Base-by-base conservation (phyloP, 2,113 vertebrate species). In the Larimichthys crocea region DNA sequence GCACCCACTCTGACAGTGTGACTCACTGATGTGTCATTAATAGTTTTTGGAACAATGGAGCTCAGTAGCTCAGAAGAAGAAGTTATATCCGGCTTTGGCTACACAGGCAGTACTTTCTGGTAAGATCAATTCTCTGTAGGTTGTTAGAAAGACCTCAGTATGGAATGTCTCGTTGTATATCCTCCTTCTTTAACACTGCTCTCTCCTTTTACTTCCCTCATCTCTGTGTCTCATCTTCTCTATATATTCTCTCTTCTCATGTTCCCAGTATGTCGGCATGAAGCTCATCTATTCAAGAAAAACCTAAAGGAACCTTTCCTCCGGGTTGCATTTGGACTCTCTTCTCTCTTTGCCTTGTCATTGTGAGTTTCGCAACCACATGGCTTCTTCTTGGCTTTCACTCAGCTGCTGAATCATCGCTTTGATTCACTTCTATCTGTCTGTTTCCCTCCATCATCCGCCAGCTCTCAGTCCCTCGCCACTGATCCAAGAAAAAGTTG, bases 401-500 rank as follows among this genome's bases (percentile, higher is more conserved):
- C 68, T 84, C 79, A 80, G 75, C 8, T 89, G 88, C 92, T 90
- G 83, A 89, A 86, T 93, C 88, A 91, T 74, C 40, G 12, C 83
- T 89, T 91, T 90, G 69, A 89, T 80, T 85, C 69, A 24, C 44
- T 75, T 82, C 79, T 79, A 72, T 84, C 82, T 85, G 50, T 81
- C 82, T 29, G 31, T 79, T 80, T 89, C 29, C 68, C 73, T 89
- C 82, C 82, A 74, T 91, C 85, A 65, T 84, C 91, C 48, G 68
- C 72, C 86, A 85, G 77, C 52, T 82, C 80, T 52, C 80, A 35
- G 46, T 82, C 78, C 88, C 83, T 57, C 52, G 68, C 65, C 63
- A 16, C 42, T 52, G 73, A 82, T 90, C 76, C 70, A 68, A 81
- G 64, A 86, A 70, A 83, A 90, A 86, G 56, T 76, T 89, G 66